A percentile compares a stretch with the other conserved stretches of the same genome.
phyloP scores from a whole-genome alignment of 2,888 invertebrate species.

The Phasia obesa region DNA sequence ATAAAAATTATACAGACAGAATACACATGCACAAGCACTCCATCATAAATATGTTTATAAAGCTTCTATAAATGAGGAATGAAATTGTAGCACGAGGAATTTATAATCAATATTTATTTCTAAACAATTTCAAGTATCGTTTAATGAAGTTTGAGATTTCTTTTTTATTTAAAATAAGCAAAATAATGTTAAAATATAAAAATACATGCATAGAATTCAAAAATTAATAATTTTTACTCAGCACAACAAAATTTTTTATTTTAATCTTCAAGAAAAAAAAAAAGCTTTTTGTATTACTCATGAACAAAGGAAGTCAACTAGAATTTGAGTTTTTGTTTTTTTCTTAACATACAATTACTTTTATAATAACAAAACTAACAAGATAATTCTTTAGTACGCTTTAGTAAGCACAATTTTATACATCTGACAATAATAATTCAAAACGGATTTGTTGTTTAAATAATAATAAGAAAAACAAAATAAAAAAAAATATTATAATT shows the following conservation, averaged over 20 bases:
- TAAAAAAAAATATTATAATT: slow-evolving; percentile 34
- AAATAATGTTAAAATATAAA: slow-evolving; percentile 14
- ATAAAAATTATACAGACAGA: slow-evolving; percentile 13
- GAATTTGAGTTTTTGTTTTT: not conserved
- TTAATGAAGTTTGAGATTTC: not conserved
- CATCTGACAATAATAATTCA: slow-evolving; percentile 49
- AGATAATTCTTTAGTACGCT: slow-evolving; percentile 60
- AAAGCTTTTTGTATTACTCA: too few relatives aligned
- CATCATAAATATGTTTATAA: not conserved
- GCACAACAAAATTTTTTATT: too few relatives aligned
- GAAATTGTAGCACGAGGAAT: slow-evolving; percentile 22
- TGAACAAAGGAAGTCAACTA: too few relatives aligned
- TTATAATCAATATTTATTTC: slow-evolving; percentile 22
- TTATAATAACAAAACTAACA: slow-evolving; percentile 24
- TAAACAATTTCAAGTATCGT: not conserved
- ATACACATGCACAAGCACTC: not conserved
- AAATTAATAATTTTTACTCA: slow-evolving; percentile 32
- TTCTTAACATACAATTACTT: slow-evolving; percentile 43
- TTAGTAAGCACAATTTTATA: slow-evolving; percentile 47
- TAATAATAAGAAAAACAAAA: slow-evolving; percentile 12
- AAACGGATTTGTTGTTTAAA: slow-evolving; percentile 53
- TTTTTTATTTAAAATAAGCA: too few relatives aligned
- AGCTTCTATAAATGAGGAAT: slow-evolving; percentile 10
- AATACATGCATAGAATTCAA: slow-evolving; percentile 54
- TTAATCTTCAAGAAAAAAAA: too few relatives aligned